A percentile compares a stretch with the other conserved stretches of the same genome.
Conservation (phyloP, 2,797 vertebrate species). For the Scleropages formosus region DNA sequence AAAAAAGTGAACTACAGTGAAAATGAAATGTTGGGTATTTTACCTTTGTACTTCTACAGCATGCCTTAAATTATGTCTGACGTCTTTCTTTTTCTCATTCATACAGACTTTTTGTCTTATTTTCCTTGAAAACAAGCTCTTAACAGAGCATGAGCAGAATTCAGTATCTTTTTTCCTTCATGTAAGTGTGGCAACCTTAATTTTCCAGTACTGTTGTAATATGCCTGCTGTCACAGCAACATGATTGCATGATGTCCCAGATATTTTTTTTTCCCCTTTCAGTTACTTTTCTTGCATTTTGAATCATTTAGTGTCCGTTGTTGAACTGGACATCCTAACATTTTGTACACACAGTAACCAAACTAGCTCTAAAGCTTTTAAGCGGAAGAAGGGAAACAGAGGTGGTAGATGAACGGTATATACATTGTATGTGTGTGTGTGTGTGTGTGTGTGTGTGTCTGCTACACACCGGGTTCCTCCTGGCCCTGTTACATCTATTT, state of each 20-base stretch:
- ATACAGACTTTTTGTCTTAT: constrained; percentile 3
- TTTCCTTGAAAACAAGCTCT: too few relatives aligned
- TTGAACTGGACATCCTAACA: constrained; percentile 3
- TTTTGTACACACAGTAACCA: constrained; percentile 11
- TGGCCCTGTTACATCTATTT: constrained; percentile 30
- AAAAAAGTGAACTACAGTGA: not conserved
- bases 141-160: constrained; percentile 4
- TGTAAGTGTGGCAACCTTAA: constrained; percentile 5
- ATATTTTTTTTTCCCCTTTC: not conserved
- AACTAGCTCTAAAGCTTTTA: constrained; percentile 7
- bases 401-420: not conserved
- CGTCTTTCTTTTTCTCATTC: not conserved
- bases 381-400: not conserved
- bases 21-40: not conserved
- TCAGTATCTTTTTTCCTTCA: not conserved
- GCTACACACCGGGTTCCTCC: constrained; percentile 21
- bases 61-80: not conserved
- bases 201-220: constrained; percentile 14
- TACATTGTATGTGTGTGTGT: not conserved
- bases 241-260: constrained; percentile 6
- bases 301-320: constrained; percentile 8
- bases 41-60: not conserved
- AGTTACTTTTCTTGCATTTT: not conserved
- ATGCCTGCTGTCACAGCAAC: constrained; percentile 1
- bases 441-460: not conserved